Base-by-base conservation (phyloP, 2,888 invertebrate genomes). In the Zonitis immaculata region DNA sequence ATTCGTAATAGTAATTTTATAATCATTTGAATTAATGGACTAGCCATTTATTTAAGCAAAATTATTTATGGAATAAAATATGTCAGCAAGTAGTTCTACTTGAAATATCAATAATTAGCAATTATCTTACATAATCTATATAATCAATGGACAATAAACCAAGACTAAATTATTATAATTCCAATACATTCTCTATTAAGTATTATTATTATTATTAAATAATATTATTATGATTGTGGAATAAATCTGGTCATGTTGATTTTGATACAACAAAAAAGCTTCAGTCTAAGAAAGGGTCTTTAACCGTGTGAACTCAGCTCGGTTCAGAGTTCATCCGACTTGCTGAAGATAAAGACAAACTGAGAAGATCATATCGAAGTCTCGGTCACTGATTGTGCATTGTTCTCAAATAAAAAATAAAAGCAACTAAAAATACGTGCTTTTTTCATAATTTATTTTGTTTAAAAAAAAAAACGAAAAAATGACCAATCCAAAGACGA, bases 241-340 rank as follows among this genome's bases (percentile, higher is more conserved):
- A n/a, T n/a, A n/a, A 20, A 39, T 1, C 18, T 39, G 39, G 18
- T 6, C 39, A 39, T 18, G 20, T 39, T 39, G 39, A 35, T 35
- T 16, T 16, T 39, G 20, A 39, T 22, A 4, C 3, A 39, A 11
- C 5, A 11, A 20, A 39, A 6, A 6, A 20, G 20, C 44, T 26
- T 44, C 16, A 44, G 3, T 44, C 3, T 44, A 9, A 20, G 7
- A 27, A 28, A 30, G 45, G 45, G 28, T 45, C 45, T 45, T 45
- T 45, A 45, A 45, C 45, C 45, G 45, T 45, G 45, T 45, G 45
- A 45, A 45, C 45, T 20, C 45, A 20, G 20, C n/a, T 9, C 8
- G 28, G 45, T 45, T 45, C 45, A 45, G 26, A 26, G 45, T 27
- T 45, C 45, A 45, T 26, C 45, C 12, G n/a, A n/a, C 45, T 45